These are phyloP conservation scores for Malacoctenus gilli DNA, from an alignment of 2,797 vertebrate genomes.

Conservation along the genomic window DNA sequence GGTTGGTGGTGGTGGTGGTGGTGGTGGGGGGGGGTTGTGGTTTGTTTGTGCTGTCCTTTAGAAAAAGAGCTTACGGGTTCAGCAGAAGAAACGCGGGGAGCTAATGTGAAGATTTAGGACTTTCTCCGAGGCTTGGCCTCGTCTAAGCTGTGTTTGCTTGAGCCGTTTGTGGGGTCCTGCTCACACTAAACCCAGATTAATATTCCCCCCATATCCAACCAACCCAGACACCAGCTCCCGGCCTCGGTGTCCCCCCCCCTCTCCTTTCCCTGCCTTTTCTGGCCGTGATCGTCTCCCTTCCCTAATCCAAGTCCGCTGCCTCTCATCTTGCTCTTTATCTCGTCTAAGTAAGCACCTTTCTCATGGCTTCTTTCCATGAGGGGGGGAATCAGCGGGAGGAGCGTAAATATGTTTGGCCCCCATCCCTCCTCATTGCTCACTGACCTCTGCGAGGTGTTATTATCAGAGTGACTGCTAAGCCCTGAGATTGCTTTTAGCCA, in stretches of 20 bases:
- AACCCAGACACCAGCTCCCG: conserved; percentile 84
- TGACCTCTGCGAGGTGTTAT: conserved; percentile 77
- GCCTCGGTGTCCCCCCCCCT: conserved; percentile 64
- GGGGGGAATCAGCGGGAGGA: conserved; percentile 70
- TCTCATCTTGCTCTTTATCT: conserved; percentile 96
- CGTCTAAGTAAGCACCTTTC: conserved; percentile 94
- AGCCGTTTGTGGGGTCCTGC: conserved; percentile 93
- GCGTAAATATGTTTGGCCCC: conserved; percentile 73
- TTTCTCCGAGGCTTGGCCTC: conserved; percentile 93
- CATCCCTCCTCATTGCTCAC: conserved; percentile 62
- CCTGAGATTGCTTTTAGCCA: conserved; percentile 72
- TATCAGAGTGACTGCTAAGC: conserved; percentile 71
- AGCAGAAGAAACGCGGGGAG: conserved; percentile 94
- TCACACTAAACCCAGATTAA: conserved; percentile 98
- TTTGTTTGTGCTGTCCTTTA: conserved; percentile 96
- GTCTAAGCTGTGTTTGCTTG: conserved; percentile 94
- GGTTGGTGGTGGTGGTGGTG: no score
- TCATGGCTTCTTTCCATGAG: conserved; percentile 78
- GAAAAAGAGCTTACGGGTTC: conserved; percentile 96
- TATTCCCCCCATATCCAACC: conserved; percentile 89
- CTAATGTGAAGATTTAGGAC: conserved; percentile 98
- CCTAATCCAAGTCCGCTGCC: conserved; percentile 95
- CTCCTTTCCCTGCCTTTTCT: conserved; percentile 76
- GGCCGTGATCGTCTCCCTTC: conserved; percentile 90
- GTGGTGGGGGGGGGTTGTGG: conserved; percentile 73